phyloP scores from a whole-genome alignment of 2,797 vertebrate genomes.

The Sebastolobus altivelis region DNA sequence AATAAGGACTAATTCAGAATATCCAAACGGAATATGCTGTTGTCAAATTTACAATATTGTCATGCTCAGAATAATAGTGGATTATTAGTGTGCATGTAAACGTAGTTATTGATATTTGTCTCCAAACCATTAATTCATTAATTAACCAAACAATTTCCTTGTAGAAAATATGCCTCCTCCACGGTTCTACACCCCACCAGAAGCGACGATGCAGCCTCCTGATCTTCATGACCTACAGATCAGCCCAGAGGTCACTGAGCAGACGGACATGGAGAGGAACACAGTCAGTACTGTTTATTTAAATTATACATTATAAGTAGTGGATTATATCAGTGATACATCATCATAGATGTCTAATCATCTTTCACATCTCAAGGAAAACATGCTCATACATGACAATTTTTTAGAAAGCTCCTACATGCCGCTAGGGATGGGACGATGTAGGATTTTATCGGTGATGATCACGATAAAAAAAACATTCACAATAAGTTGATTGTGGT shows the following conservation, averaged over 20 bases:
- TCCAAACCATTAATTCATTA: background rate
- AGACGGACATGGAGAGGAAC: constrained; percentile 51
- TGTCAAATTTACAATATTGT: rapidly evolving
- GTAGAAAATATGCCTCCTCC: constrained; percentile 27
- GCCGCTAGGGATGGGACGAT: background rate
- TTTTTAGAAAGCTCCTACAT: background rate
- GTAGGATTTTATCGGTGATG: background rate
- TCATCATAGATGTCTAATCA: background rate
- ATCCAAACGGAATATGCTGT: too few species aligned
- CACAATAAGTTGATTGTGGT: background rate
- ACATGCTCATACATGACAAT: background rate
- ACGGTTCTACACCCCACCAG: constrained; percentile 19
- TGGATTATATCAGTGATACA: background rate
- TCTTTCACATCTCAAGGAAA: background rate
- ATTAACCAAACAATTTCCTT: background rate
- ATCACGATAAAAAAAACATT: background rate
- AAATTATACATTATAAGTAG: background rate
- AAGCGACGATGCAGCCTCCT: constrained; percentile 10
- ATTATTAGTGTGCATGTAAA: too few species aligned
- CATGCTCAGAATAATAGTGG: too few species aligned
- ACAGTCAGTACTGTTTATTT: constrained; percentile 64
- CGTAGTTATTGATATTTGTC: background rate
- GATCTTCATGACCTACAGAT: constrained; percentile 21
- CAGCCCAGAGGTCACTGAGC: constrained; percentile 7
- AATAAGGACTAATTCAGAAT: too few species aligned